Percentiles rank a stretch among this genome's conserved stretches.
Evolutionary conservation across 1,140 invertebrate species (phyloP).

Genomic region (Drosophila neocordata): DNA sequence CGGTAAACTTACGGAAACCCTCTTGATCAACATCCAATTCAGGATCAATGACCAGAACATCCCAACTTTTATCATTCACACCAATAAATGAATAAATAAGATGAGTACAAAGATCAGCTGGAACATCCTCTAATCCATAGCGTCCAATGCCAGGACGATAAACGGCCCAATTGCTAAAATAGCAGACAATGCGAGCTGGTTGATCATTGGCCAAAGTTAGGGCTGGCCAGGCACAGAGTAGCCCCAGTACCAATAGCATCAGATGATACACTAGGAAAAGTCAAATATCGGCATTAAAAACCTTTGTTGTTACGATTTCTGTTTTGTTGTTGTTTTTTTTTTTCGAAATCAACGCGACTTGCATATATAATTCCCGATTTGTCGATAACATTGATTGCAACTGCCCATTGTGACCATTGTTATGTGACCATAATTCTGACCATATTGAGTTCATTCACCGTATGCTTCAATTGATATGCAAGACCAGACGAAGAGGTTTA

Average conservation of each 20-base stretch:
- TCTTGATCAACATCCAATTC: constrained; percentile 90
- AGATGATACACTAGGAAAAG: constrained; percentile 38
- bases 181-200: constrained; percentile 89
- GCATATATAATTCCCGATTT: constrained; percentile 55
- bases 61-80: constrained; percentile 90
- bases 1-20: constrained; percentile 93
- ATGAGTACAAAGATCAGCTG: constrained; percentile 92
- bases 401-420: constrained; percentile 63
- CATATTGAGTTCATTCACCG: constrained; percentile 70
- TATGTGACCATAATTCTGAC: constrained; percentile 67
- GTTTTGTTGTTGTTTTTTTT: constrained; percentile 48
- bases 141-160: constrained; percentile 91
- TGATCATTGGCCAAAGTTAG: constrained; percentile 41
- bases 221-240: constrained; percentile 31
- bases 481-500: constrained; percentile 20
- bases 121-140: constrained; percentile 92
- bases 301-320: constrained; percentile 37
- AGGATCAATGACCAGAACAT: constrained; percentile 90
- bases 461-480: constrained; percentile 63
- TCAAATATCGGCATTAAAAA: constrained; percentile 15
- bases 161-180: constrained; percentile 97
- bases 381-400: constrained; percentile 26
- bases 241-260: constrained; percentile 25
- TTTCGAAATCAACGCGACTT: constrained; percentile 45
- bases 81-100: constrained; percentile 96